Conservation (phyloP, 2,888 invertebrate genomes). For the Rhorus exstirpatorius region DNA sequence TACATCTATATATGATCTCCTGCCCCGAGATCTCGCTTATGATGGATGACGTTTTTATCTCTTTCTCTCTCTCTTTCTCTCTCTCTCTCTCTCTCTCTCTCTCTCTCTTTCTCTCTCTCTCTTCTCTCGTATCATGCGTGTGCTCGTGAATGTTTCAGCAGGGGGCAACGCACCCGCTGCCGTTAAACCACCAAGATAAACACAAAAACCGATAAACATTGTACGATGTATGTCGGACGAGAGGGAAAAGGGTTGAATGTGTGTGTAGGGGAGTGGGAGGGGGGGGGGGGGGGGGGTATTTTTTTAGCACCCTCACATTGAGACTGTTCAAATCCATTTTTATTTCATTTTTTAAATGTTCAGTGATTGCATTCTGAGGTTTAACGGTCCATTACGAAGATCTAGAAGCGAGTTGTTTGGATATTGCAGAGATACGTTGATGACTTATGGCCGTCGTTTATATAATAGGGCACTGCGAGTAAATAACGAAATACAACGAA, state of each 20-base stretch:
- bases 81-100: not conserved
- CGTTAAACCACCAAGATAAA: constrained; percentile 29
- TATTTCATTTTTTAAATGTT: not conserved
- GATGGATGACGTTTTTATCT: constrained; percentile 59
- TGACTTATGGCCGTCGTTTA: constrained; percentile 13
- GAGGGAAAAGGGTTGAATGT: not conserved
- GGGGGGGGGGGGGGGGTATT: not conserved
- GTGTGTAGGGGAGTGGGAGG: too few species aligned
- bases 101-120: too few species aligned
- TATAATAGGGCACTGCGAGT: too few species aligned
- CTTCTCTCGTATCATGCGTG: constrained; percentile 15
- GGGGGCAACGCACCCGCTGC: constrained; percentile 50
- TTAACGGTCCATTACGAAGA: not conserved
- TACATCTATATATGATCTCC: constrained; percentile 21
- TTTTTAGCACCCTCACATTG: not conserved
- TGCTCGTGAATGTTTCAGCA: constrained; percentile 8
- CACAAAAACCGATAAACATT: constrained; percentile 10
- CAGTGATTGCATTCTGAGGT: constrained; percentile 4
- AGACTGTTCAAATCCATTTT: not conserved
- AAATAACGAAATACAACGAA: too few species aligned
- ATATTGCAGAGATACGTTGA: not conserved
- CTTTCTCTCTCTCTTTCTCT: constrained; percentile 9
- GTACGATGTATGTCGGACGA: not conserved
- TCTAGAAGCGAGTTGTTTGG: not conserved
- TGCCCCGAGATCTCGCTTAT: constrained; percentile 36